A percentile compares a stretch with the other conserved stretches of the same genome.
phyloP scores from a whole-genome alignment of 2,797 vertebrate species.

The Trachops cirrhosus region DNA sequence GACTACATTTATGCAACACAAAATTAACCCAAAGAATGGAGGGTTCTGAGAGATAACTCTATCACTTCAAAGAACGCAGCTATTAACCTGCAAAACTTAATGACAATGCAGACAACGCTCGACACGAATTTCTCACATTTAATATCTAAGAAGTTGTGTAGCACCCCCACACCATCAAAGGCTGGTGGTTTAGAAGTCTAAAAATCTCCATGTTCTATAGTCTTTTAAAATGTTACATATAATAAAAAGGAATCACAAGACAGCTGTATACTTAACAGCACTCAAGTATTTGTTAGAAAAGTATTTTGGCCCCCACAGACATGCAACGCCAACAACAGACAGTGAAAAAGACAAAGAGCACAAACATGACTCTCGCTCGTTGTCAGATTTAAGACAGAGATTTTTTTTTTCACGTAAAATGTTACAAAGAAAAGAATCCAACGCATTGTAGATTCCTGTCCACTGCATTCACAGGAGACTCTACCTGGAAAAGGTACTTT shows the following conservation, averaged over 20 bases:
- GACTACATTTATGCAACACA: background rate
- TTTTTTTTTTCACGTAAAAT: background rate
- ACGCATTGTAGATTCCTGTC: background rate
- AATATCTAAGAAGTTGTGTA: background rate
- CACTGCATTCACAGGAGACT: background rate
- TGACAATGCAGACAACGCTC: background rate
- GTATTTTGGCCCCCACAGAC: background rate
- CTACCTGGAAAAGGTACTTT: background rate
- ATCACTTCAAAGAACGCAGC: background rate
- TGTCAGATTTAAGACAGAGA: background rate
- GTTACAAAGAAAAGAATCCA: conserved; percentile 20
- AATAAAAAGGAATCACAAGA: background rate
- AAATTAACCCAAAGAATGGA: conserved; percentile 1
- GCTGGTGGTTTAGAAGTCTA: background rate
- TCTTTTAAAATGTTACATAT: background rate
- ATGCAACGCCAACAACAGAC: background rate
- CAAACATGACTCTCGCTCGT: background rate
- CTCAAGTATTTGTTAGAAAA: background rate
- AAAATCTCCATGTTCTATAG: background rate
- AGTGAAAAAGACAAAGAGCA: background rate
- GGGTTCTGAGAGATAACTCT: background rate
- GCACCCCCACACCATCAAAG: background rate
- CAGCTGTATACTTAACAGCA: background rate
- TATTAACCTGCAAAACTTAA: background rate
- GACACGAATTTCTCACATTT: background rate